Evolutionary conservation across 2,888 invertebrate species (phyloP).

Genomic region (Pyrgus malvae): DNA sequence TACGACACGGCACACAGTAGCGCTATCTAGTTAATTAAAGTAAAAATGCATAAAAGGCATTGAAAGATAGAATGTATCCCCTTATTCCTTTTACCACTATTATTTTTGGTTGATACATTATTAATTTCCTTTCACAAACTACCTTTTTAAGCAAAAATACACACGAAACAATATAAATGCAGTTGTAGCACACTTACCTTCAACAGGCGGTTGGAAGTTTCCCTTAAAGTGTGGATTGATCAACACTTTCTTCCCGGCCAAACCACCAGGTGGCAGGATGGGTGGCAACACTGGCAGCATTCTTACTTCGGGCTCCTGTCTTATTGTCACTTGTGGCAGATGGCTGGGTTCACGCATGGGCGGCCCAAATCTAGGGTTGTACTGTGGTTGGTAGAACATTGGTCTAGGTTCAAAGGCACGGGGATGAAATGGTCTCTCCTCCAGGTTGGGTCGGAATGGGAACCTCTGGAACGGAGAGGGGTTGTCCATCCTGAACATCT

Average conservation of each 20-base stretch:
- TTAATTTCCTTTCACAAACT: too few relatives aligned
- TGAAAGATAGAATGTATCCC: too few relatives aligned
- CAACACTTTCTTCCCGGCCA: constrained; percentile 83
- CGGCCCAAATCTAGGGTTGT: constrained; percentile 44
- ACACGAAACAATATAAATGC: too few relatives aligned
- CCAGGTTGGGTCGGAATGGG: constrained; percentile 40
- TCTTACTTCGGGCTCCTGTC: constrained; percentile 66
- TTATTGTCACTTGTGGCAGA: constrained; percentile 63
- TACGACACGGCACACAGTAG: too few relatives aligned
- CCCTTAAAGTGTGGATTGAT: constrained; percentile 87
- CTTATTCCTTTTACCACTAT: too few relatives aligned
- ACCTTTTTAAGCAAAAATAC: too few relatives aligned
- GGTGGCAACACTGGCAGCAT: constrained; percentile 68
- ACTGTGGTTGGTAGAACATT: constrained; percentile 47
- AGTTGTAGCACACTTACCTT: too few relatives aligned
- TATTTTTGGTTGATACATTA: too few relatives aligned
- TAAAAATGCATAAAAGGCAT: too few relatives aligned
- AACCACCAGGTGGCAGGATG: constrained; percentile 56
- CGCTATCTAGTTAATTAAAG: too few relatives aligned
- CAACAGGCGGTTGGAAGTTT: constrained; percentile 77
- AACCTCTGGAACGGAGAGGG: constrained; percentile 41
- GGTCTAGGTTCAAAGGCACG: constrained; percentile 39
- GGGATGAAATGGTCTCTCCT: constrained; percentile 38
- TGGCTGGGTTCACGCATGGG: constrained; percentile 47
- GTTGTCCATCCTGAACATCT: constrained; percentile 37